These are phyloP conservation scores for Monarcha castaneiventris DNA, from an alignment of 2,113 vertebrate genomes.

Conservation along the genomic window DNA sequence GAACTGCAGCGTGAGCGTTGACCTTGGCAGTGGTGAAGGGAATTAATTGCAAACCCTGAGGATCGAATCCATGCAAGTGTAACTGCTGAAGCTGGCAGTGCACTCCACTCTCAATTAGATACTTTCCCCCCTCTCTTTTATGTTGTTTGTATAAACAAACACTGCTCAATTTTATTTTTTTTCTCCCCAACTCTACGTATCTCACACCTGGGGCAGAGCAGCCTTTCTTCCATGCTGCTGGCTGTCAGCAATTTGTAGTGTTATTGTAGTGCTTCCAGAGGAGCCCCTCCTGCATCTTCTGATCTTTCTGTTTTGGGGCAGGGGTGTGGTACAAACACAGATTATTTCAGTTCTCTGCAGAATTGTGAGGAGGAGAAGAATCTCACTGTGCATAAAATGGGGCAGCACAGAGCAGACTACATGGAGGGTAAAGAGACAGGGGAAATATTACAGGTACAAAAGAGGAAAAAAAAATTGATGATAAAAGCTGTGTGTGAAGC, in stretches of 20 bases:
- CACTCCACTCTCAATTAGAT: neutral
- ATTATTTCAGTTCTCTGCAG: neutral
- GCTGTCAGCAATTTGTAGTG: conserved; percentile 30
- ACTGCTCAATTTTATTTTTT: neutral
- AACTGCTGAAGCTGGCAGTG: neutral
- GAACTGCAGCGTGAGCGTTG: neutral
- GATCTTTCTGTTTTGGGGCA: neutral
- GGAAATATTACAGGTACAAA: neutral
- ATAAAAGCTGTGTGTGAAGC: neutral
- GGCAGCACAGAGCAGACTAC: neutral
- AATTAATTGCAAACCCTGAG: neutral
- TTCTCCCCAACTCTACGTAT: neutral
- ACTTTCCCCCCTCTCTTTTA: neutral
- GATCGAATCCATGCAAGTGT: neutral
- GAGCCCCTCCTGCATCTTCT: neutral
- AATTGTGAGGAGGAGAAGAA: neutral
- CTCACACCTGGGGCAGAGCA: conserved; percentile 14
- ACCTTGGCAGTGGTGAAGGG: neutral
- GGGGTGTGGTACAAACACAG: neutral
- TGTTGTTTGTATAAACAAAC: conserved; percentile 37
- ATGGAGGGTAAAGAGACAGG: neutral
- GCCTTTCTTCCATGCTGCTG: neutral
- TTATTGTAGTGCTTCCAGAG: neutral
- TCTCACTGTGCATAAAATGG: rapidly evolving
- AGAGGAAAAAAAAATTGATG: neutral